phyloP scores from a whole-genome alignment of 2,797 vertebrate genomes.

The Ibycter americanus region DNA sequence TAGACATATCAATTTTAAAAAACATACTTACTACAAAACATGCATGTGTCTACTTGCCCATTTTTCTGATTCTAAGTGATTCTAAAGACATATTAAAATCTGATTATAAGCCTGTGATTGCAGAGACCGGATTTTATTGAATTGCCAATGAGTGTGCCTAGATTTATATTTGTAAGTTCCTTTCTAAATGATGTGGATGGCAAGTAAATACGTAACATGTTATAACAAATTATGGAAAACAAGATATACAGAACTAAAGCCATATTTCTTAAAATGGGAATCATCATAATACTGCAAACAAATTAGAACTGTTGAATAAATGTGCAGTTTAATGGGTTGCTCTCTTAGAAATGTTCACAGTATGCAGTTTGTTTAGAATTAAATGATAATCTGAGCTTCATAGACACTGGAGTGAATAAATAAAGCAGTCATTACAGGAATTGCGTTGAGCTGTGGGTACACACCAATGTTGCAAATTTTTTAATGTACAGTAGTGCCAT shows the following conservation, averaged over 20 bases:
- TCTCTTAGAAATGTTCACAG: not conserved
- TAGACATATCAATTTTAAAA: not conserved
- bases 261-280: not conserved
- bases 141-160: not conserved
- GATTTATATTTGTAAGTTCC: not conserved
- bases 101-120: not conserved
- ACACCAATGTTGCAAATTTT: not conserved
- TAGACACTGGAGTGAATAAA: not conserved
- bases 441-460: not conserved
- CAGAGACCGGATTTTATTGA: not conserved
- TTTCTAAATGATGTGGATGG: not conserved
- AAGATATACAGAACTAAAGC: not conserved
- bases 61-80: not conserved
- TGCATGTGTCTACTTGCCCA: not conserved
- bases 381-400: not conserved
- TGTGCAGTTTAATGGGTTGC: not conserved
- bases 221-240: not conserved
- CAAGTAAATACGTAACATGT: not conserved
- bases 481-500: not conserved
- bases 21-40: not conserved
- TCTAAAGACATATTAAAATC: not conserved
- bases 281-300: not conserved
- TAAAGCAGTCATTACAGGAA: not conserved
- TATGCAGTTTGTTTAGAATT: conserved; percentile 10
- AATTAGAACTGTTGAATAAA: not conserved